Conservation (phyloP, 2,797 vertebrate species). For the Sebastes trivittatus region DNA sequence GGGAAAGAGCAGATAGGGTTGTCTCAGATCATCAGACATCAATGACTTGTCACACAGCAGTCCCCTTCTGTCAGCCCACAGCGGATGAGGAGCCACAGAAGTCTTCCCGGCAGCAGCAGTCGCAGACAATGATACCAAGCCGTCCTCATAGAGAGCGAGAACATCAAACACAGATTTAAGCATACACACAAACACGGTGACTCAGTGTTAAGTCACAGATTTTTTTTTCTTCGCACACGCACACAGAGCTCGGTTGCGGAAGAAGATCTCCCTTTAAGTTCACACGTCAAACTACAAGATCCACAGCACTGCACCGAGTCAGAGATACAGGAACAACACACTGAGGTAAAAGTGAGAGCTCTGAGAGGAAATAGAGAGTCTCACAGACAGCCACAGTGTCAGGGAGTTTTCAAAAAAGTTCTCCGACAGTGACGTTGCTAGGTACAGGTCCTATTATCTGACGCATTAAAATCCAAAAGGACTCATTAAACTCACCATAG, state of each 20-base stretch:
- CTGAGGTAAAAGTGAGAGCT: slow-evolving; percentile 19
- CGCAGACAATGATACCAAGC: slow-evolving; percentile 52
- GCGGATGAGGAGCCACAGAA: slow-evolving; percentile 50
- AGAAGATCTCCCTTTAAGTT: slow-evolving; percentile 52
- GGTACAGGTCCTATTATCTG: neutral
- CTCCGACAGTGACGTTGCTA: neutral
- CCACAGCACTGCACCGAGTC: slow-evolving; percentile 28
- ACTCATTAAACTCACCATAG: neutral
- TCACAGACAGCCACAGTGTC: slow-evolving; percentile 6
- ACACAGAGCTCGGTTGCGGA: slow-evolving; percentile 4
- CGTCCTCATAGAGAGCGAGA: slow-evolving; percentile 19
- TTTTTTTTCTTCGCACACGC: neutral
- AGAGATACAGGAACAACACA: slow-evolving; percentile 43
- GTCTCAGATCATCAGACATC: slow-evolving; percentile 69
- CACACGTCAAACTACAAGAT: slow-evolving; percentile 39
- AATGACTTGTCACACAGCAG: slow-evolving; percentile 66
- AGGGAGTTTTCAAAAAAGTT: slow-evolving; percentile 27
- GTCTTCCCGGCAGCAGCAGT: slow-evolving; percentile 55
- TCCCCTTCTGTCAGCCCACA: slow-evolving; percentile 56
- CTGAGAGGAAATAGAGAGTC: slow-evolving; percentile 8
- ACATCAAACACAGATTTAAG: slow-evolving; percentile 46
- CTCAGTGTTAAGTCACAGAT: slow-evolving; percentile 41
- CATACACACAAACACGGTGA: slow-evolving; percentile 32
- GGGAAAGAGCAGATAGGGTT: slow-evolving; percentile 36
- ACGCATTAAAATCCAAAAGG: neutral